Conservation (phyloP, 1,140 invertebrate genomes). For the Trichonephila inaurata region DNA sequence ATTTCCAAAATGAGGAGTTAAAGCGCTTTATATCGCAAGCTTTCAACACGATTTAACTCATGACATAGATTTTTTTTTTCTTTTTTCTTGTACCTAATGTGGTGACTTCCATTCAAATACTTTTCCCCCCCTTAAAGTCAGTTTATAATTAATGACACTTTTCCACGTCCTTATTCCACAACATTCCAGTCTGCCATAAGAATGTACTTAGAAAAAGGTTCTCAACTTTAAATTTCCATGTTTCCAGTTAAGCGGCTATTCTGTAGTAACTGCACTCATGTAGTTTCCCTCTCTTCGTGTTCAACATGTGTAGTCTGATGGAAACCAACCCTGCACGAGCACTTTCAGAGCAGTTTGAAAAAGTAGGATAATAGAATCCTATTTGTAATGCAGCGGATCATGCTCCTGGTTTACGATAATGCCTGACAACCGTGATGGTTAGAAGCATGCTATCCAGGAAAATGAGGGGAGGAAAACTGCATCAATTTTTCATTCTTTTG, state of each 20-base stretch:
- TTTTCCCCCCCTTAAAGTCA: background rate
- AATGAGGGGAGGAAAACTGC: conserved; percentile 33
- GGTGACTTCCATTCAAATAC: background rate
- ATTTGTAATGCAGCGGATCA: conserved; percentile 66
- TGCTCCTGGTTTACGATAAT: conserved; percentile 62
- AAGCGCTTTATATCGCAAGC: background rate
- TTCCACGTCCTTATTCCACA: background rate
- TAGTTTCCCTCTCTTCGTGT: background rate
- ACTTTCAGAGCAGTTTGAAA: conserved; percentile 26
- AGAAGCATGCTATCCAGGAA: conserved; percentile 7
- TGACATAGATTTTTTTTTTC: background rate
- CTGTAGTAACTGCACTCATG: background rate
- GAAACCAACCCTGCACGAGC: conserved; percentile 16
- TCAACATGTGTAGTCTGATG: conserved; percentile 1
- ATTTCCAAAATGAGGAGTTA: background rate
- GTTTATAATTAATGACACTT: conserved; percentile 64
- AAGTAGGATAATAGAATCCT: conserved; percentile 30
- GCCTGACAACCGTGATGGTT: conserved; percentile 55
- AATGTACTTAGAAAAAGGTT: background rate
- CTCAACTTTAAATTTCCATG: conserved; percentile 22
- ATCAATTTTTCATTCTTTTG: conserved; percentile 51
- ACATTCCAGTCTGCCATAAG: conserved; percentile 14
- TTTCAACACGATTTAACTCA: background rate
- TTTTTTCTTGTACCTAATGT: too few species aligned
- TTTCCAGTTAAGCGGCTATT: conserved; percentile 57